Conservation (phyloP, 2,888 invertebrate species). For the Pherbina coryleti region DNA sequence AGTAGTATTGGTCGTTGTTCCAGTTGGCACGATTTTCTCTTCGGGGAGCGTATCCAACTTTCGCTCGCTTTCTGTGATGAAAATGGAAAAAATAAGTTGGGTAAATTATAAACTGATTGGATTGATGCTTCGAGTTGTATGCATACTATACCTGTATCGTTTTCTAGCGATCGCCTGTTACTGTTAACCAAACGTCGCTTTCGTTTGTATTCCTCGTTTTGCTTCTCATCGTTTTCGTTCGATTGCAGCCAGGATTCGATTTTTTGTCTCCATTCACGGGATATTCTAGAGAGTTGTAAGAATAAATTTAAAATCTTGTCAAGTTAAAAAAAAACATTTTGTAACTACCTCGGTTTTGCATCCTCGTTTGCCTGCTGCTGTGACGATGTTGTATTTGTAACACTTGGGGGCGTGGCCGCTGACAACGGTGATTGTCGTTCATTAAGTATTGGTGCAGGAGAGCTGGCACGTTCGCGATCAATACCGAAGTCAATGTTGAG, state of each 20-base stretch:
- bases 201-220: conserved; percentile 78
- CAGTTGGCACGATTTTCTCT: conserved; percentile 71
- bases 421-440: conserved; percentile 55
- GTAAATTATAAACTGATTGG: neutral
- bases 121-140: neutral
- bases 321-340: neutral
- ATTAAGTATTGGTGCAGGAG: conserved; percentile 76
- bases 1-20: conserved; percentile 47
- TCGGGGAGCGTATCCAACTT: conserved; percentile 82
- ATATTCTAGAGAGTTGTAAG: conserved; percentile 60
- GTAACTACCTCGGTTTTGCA: conserved; percentile 73
- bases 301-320: neutral
- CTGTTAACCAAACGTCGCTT: conserved; percentile 78
- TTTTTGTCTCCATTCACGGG: conserved; percentile 88
- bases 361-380: conserved; percentile 67
- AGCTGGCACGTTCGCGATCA: conserved; percentile 80
- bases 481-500: conserved; percentile 79
- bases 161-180: conserved; percentile 82
- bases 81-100: neutral
- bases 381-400: conserved; percentile 44
- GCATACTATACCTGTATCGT: conserved; percentile 84
- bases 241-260: conserved; percentile 93
- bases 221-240: conserved; percentile 84
- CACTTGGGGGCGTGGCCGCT: conserved; percentile 48
- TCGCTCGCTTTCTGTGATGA: conserved; percentile 81